These are phyloP conservation scores for Tricholaema leucomelas DNA, from an alignment of 2,113 vertebrate genomes.

Conservation along the genomic window DNA sequence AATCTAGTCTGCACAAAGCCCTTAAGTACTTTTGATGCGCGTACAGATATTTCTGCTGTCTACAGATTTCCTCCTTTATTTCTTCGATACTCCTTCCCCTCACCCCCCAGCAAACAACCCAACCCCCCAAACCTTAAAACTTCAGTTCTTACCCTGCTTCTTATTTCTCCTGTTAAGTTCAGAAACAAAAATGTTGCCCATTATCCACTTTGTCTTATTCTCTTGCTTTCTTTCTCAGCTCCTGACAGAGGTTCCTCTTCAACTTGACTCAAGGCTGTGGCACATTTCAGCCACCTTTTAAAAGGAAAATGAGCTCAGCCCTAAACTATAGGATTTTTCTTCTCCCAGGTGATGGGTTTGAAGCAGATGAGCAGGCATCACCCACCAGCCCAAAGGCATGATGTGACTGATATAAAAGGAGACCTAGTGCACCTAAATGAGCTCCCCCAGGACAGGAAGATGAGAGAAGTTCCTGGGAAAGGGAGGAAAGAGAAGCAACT, in stretches of 20 bases:
- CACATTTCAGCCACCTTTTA: not conserved
- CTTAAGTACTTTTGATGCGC: not conserved
- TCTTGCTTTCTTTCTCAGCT: not conserved
- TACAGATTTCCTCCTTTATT: not conserved
- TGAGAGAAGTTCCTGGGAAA: not conserved
- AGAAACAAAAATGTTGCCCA: accelerated
- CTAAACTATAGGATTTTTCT: not conserved
- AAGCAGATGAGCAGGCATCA: not conserved
- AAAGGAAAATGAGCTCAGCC: not conserved
- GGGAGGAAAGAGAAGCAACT: not conserved
- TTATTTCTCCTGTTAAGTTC: not conserved
- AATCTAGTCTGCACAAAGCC: not conserved
- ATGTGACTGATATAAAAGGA: not conserved
- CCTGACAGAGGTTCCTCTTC: not conserved
- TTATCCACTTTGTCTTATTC: not conserved
- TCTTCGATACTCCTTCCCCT: accelerated
- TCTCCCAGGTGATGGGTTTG: not conserved
- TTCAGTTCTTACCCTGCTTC: not conserved
- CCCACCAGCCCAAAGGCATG: not conserved
- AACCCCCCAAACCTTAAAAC: not conserved
- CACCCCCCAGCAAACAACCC: not conserved
- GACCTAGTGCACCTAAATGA: not conserved
- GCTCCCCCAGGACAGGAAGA: not conserved
- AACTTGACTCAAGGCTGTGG: too few relatives aligned
- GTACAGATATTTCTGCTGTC: not conserved